phyloP scores from a whole-genome alignment of 2,888 invertebrate species.

The Caenorhabditis imperialis region DNA sequence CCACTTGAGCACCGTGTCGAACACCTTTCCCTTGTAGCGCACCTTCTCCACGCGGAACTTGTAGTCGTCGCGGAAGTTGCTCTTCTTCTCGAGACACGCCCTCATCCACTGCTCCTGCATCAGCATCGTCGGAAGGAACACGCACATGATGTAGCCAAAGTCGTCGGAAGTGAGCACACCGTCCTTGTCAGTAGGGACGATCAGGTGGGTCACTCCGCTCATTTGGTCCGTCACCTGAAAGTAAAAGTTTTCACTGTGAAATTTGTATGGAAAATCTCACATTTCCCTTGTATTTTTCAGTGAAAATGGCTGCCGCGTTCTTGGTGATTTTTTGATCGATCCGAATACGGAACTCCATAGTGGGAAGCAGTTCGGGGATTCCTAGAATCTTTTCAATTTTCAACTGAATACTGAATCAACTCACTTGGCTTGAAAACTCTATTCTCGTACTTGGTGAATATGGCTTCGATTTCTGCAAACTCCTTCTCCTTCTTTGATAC shows the following conservation, averaged over 20 bases:
- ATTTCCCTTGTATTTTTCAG: conserved; percentile 12
- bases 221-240: conserved; percentile 28
- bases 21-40: conserved; percentile 11
- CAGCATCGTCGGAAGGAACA: conserved; percentile 22
- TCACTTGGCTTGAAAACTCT: neutral
- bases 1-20: conserved; percentile 18
- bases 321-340: conserved; percentile 3
- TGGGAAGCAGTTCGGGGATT: conserved; percentile 18
- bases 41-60: conserved; percentile 26
- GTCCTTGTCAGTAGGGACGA: neutral
- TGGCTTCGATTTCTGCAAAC: neutral
- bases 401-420: neutral
- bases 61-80: conserved; percentile 23
- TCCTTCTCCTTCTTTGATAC: neutral
- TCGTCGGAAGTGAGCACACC: conserved; percentile 20
- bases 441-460: neutral
- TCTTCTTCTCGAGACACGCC: conserved; percentile 16
- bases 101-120: conserved; percentile 24
- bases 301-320: neutral
- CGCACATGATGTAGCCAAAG: conserved; percentile 28
- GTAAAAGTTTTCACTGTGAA: no score
- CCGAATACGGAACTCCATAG: conserved; percentile 12
- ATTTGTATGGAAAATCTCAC: conserved; percentile 13
- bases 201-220: conserved; percentile 17
- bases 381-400: neutral